Evolutionary conservation across 2,113 vertebrate genomes (phyloP).

Genomic region (Phrynosoma platyrhinos): DNA sequence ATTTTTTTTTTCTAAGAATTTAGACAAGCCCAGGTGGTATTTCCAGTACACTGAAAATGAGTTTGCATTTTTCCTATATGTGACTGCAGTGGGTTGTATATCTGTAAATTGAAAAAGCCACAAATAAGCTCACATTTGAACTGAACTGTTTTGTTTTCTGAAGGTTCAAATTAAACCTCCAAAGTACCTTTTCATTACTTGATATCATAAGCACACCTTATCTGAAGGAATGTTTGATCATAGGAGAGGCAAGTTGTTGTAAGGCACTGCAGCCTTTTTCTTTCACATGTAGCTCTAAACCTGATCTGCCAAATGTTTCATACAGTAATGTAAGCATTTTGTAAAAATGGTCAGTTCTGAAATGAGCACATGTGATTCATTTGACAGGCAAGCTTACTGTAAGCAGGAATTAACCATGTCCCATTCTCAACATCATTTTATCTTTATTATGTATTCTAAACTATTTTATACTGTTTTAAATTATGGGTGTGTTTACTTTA

Average conservation of each 20-base stretch:
- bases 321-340: background rate
- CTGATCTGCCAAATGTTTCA: background rate
- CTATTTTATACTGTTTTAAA: no score
- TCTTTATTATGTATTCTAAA: no score
- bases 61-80: background rate
- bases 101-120: no score
- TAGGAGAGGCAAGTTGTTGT: background rate
- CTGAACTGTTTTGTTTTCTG: background rate
- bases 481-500: no score
- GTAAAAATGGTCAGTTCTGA: background rate
- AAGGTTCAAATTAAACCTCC: background rate
- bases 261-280: background rate
- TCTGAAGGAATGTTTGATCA: background rate
- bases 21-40: background rate
- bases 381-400: background rate
- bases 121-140: background rate
- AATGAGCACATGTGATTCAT: background rate
- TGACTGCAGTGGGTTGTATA: background rate
- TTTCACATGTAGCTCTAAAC: background rate
- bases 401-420: background rate
- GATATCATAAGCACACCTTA: background rate
- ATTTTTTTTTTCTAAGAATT: no score
- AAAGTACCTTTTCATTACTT: background rate
- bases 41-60: background rate
- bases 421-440: background rate